Evolutionary conservation across 2,113 vertebrate genomes (phyloP).

Genomic region (Tringa solitaria): DNA sequence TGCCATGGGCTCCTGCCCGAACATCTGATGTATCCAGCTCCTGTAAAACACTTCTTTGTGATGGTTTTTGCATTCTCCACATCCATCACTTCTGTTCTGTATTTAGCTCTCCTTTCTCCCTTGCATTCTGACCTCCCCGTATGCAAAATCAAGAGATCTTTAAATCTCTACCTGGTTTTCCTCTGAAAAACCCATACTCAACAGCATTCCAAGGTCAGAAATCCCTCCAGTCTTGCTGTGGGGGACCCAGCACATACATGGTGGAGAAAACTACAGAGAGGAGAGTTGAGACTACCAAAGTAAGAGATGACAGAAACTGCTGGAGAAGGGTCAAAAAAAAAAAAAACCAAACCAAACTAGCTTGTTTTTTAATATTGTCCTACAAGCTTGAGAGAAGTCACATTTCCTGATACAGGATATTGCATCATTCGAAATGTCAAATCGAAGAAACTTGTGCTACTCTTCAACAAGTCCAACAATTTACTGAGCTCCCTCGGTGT

Average conservation of each 20-base stretch:
- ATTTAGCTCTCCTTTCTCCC: neutral
- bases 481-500: neutral
- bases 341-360: neutral
- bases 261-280: neutral
- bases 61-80: neutral
- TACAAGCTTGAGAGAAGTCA: neutral
- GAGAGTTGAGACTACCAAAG: neutral
- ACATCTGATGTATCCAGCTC: neutral
- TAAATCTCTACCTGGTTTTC: neutral
- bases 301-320: neutral
- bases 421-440: neutral
- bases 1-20: neutral
- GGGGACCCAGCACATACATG: neutral
- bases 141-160: neutral
- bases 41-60: neutral
- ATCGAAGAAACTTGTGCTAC: neutral
- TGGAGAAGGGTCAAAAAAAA: neutral
- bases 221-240: neutral
- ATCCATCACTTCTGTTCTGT: neutral
- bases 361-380: neutral
- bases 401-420: neutral
- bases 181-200: neutral
- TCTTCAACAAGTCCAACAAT: neutral
- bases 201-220: conserved; percentile 7
- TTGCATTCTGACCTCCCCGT: neutral